Conservation (phyloP, 2,113 vertebrate species). For the Ammodytes marinus region DNA sequence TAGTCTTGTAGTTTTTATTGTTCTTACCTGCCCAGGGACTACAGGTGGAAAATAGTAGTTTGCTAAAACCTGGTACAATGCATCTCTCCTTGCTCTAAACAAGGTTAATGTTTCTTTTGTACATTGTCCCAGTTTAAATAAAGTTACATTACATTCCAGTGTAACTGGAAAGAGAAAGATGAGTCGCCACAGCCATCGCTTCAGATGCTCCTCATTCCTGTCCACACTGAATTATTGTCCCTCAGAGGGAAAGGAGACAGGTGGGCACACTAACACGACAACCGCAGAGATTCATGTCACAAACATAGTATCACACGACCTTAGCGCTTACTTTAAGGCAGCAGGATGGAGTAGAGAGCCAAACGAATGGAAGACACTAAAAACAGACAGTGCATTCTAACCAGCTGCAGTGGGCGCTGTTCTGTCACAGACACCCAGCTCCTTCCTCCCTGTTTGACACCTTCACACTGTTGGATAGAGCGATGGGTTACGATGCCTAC, state of each 20-base stretch:
- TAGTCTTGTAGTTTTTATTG: no score
- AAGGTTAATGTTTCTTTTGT: no score
- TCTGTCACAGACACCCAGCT: constrained; percentile 23
- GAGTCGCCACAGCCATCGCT: constrained; percentile 15
- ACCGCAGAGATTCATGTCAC: not conserved
- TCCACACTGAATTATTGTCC: constrained; percentile 38
- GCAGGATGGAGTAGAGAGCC: not conserved
- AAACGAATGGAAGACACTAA: not conserved
- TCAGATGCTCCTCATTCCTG: constrained; percentile 39
- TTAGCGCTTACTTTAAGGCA: not conserved
- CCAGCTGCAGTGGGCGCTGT: constrained; percentile 69
- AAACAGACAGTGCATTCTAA: constrained; percentile 17
- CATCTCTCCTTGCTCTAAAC: no score
- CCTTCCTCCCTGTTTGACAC: constrained; percentile 9
- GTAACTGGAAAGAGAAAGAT: constrained; percentile 36
- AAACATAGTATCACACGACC: not conserved
- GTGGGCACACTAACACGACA: constrained; percentile 21
- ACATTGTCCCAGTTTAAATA: no score
- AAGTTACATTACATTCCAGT: not conserved
- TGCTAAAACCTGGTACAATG: no score
- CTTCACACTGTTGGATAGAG: not conserved
- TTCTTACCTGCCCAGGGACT: no score
- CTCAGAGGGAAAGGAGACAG: constrained; percentile 34
- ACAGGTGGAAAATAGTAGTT: no score
- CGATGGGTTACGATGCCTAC: not conserved